Base-by-base conservation (phyloP, 2,797 vertebrate genomes). In the Benthosema pterotum region DNA sequence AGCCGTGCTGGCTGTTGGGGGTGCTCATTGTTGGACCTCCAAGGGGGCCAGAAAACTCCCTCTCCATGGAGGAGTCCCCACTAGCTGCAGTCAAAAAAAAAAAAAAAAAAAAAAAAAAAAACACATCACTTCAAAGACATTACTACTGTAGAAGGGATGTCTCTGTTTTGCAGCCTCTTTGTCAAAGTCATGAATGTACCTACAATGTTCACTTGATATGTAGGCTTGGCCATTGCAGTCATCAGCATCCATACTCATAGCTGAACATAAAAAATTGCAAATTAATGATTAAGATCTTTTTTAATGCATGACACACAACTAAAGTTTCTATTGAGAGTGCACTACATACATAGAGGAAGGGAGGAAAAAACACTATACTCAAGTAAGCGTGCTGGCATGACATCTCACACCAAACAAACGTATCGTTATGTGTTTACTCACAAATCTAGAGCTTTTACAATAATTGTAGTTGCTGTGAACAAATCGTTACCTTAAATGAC, bases 11-110 rank as follows among this genome's bases (percentile, higher is more conserved):
- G 92, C 97, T 98, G 88, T 96, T 97, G 60, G 97, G 96, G 18
- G 96, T 99, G 94, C 97, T 98, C 89, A 95, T 94, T 28, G 92
- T 91, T 64, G 95, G 95, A 72, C 94, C 95, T 80, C 95, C 95
- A 43, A 94, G 89, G 63, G 91, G 91, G 7, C 94, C 95, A 47
- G 95, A 93, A 92, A 99, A 98, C 77, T 99, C 97, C 90, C 96
- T 95, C 89, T 99, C 97, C 93, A 97, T 92, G 77, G 96, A 98
- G 49, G 96, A 97, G 85, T 97, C 96, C 88, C 96, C 95, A 65
- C 95, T 95, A 75, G 92, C 96, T 97, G 87, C 52, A 84, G 81
- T 73, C 53, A 84, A 74, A 59, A 66, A 67, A 13, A 72, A n/a
- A n/a, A n/a, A n/a, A n/a, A n/a, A n/a, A 84, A 74, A 59, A 66